Evolutionary conservation across 1,140 invertebrate species (phyloP), one percentile per base, ranked within the genome.

Genomic region (Pinna nobilis): DNA sequence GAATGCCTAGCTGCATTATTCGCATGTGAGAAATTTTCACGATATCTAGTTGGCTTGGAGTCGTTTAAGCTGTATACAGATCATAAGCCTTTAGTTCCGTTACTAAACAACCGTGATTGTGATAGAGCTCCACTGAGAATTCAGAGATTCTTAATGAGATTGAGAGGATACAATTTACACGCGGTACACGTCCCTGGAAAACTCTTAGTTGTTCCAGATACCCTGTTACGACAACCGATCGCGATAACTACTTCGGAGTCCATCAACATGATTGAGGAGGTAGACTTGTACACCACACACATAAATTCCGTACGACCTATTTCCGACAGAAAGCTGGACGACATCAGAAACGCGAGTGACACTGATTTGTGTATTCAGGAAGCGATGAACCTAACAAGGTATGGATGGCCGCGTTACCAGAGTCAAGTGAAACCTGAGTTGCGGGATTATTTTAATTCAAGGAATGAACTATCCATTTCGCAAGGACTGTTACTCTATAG

Each of bases 11-110:
- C 67, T 7, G 30, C 49, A 28, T 30, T 68, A 18, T 78, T 66
- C 49, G 67, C 87, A 6, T 84, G 92, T 13, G 84, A 87, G 61
- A 90, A 90, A 81, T 92, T 91, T 81, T 81, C 89, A 23, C 74
- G 90, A 50, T 92, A 90, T 77, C 50, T 91, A 5, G 87, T 77
- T 79, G 90, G 86, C 51, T 80, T 75, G 25, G 67, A 61, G 4
- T 59, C 72, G 49, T 75, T 83, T 53, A 53, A 55, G 33, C 49
- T 86, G 1, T 20, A 63, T 25, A 85, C 80, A 20, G 87, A 88
- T 68, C 84, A 88, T 47, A 84, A 87, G 68, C 86, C 86, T 7
- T 64, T 88, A 32, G 57, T 79, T 15, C 70, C 69, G 23, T 33
- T 73, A 15, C 65, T 76, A 1, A 77, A 55, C 49, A 60, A 6